These are phyloP conservation scores for Abrostola triplasia DNA, from an alignment of 2,888 invertebrate genomes.

Conservation along the genomic window DNA sequence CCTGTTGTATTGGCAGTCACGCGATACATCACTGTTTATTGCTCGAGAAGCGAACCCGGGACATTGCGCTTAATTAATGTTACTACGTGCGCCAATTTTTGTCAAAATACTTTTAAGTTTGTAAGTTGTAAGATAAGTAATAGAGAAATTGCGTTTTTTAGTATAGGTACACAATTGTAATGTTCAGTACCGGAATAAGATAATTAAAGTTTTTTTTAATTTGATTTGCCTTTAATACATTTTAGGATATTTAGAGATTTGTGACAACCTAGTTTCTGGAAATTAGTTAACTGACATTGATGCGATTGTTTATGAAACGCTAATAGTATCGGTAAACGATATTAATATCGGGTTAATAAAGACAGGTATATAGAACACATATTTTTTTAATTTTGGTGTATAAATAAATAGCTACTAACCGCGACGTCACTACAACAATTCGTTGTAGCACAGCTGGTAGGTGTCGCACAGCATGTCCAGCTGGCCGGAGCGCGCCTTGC, in stretches of 20 bases:
- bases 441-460: conserved; percentile 64
- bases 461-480: conserved; percentile 61
- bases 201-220: too few species aligned
- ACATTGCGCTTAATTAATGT: conserved; percentile 38
- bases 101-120: conserved; percentile 24
- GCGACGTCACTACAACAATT: conserved; percentile 41
- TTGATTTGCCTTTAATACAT: too few species aligned
- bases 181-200: too few species aligned
- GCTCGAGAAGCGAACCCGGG: conserved; percentile 32
- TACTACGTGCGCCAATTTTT: conserved; percentile 23
- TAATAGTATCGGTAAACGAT: too few species aligned
- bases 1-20: not conserved
- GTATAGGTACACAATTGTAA: too few species aligned
- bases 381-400: too few species aligned
- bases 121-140: conserved; percentile 14
- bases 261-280: too few species aligned
- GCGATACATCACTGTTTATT: conserved; percentile 47
- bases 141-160: not conserved
- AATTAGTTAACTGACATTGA: too few species aligned
- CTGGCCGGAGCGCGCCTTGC: conserved; percentile 50
- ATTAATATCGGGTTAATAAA: too few species aligned
- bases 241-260: too few species aligned
- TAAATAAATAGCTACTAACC: not conserved
- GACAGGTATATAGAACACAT: too few species aligned
- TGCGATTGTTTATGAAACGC: too few species aligned